These are phyloP conservation scores for Mellilla xanthometata DNA, from an alignment of 2,888 invertebrate genomes.

Conservation along the genomic window DNA sequence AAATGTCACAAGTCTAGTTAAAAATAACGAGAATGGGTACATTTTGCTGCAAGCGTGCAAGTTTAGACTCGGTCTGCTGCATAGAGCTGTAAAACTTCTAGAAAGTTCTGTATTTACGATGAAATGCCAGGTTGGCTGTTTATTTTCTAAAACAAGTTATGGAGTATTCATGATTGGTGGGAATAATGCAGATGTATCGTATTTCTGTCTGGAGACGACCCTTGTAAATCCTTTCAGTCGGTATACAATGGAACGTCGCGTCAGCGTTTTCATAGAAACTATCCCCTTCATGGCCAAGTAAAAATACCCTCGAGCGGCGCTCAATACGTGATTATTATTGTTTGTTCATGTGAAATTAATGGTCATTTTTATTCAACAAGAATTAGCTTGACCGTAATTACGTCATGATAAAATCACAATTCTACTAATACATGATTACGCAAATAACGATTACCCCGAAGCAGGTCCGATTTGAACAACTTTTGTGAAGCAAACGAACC, in stretches of 20 bases:
- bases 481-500: constrained; percentile 2
- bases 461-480: constrained; percentile 4
- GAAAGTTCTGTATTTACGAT: no score
- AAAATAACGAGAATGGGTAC: neutral
- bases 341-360: constrained; percentile 48
- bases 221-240: constrained; percentile 27
- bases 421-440: constrained; percentile 24
- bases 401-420: constrained; percentile 28
- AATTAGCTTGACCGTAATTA: no score
- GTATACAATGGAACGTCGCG: constrained; percentile 34
- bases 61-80: no score
- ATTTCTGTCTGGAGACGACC: constrained; percentile 19
- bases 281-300: constrained; percentile 28
- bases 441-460: constrained; percentile 28
- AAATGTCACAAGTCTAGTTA: neutral
- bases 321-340: constrained; percentile 44
- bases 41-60: no score
- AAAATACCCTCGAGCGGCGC: constrained; percentile 32
- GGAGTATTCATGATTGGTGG: no score
- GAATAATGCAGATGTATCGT: constrained; percentile 9
- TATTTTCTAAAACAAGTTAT: no score
- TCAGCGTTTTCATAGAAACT: constrained; percentile 40
- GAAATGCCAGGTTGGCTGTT: no score
- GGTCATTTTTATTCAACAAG: constrained; percentile 30
- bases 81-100: no score